Base-by-base conservation (phyloP, 1,140 invertebrate species). In the Zaprionus capensis region DNA sequence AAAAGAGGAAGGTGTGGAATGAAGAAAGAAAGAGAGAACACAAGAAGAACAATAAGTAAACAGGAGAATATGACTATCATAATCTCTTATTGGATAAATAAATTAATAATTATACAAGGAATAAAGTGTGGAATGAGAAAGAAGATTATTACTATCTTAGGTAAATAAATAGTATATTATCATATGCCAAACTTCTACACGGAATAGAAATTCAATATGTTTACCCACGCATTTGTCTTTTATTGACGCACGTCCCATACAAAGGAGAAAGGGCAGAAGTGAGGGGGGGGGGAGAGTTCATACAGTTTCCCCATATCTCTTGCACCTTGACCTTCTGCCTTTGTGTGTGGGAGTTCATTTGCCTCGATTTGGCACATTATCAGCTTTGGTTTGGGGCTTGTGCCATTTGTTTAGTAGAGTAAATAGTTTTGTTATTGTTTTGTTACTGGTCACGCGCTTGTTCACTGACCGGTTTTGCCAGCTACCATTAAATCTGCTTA, bases 391-490 rank as follows among this genome's bases (percentile, higher is more conserved):
- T 24, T 24, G 12, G 20, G 41, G 34, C 12, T 44, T 14, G 51
- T 14, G n/a, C 41, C 41, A 44, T 44, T 44, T 46, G 41, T 17
- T 17, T 11, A 56, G 22, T 31, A 24, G 46, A 51, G 46, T 51
- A 51, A 51, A 51, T 63, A 57, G 31, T 51, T 64, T 64, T 69
- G 34, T 55, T 70, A 34, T 65, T 38, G 17, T 67, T 62, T 63
- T 34, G 53, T 36, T 53, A 51, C 20, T 61, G 34, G 55, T 71
- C 73, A 76, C 73, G 68, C 61, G 73, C 73, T 36, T 36, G 46
- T 59, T 55, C 55, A 65, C 59, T 76, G 73, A 76, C 73, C 61
- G 73, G 28, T 76, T 66, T 64, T 49, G 24, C 20, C 34, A 46
- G 41, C 41, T n/a, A 46, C 6, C 31, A 34, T 49, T 55, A 36